phyloP scores from a whole-genome alignment of 2,113 vertebrate genomes.

The Toxotes jaculatrix region DNA sequence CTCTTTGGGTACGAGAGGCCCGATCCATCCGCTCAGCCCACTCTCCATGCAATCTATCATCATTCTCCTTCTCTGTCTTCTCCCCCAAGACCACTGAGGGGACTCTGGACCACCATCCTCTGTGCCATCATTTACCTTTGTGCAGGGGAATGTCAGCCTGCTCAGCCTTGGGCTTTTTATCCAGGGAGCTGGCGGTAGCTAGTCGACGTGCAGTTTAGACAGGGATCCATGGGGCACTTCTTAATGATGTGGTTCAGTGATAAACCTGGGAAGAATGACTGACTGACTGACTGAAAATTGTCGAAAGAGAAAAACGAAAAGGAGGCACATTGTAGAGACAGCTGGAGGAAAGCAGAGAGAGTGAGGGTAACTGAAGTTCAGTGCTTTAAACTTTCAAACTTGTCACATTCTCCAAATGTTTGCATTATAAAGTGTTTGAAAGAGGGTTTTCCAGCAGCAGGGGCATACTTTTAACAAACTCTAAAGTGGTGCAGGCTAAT shows the following conservation, averaged over 20 bases:
- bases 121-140: constrained; percentile 82
- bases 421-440: constrained; percentile 43
- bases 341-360: constrained; percentile 44
- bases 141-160: constrained; percentile 77
- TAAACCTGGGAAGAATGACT: constrained; percentile 72
- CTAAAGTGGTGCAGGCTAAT: constrained; percentile 29
- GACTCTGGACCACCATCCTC: constrained; percentile 78
- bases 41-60: constrained; percentile 82
- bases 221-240: constrained; percentile 74
- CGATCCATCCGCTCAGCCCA: constrained; percentile 62
- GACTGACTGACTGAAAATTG: constrained; percentile 72
- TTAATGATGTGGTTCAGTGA: constrained; percentile 81
- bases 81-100: constrained; percentile 71
- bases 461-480: constrained; percentile 41
- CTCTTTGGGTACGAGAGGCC: constrained; percentile 83
- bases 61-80: constrained; percentile 74
- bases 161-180: constrained; percentile 79
- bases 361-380: constrained; percentile 55
- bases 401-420: constrained; percentile 49
- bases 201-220: constrained; percentile 72
- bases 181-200: constrained; percentile 68
- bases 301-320: constrained; percentile 30
- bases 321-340: constrained; percentile 21
- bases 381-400: constrained; percentile 62
- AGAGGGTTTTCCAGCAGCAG: constrained; percentile 25